These are phyloP conservation scores for Drosophila baimaii DNA, from an alignment of 1,140 invertebrate species.

Conservation along the genomic window DNA sequence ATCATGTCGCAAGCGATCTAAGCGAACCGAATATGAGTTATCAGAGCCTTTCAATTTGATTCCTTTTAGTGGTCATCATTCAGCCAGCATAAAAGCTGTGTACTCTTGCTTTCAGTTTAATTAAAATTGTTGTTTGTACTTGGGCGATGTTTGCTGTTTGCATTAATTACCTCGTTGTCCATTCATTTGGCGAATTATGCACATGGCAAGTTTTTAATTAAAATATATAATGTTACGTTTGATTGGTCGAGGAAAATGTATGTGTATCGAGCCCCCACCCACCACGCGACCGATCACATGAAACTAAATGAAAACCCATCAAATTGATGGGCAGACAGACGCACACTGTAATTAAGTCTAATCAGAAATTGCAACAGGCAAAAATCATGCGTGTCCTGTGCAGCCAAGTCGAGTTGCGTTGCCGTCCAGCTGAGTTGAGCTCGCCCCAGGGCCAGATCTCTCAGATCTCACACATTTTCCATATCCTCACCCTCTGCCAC, in stretches of 20 bases:
- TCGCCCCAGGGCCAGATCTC: constrained; percentile 46
- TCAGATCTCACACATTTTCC: constrained; percentile 33
- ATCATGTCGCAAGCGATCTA: background rate
- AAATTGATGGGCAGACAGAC: constrained; percentile 70
- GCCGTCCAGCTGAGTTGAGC: constrained; percentile 21
- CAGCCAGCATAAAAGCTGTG: background rate
- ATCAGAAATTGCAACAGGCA: constrained; percentile 82
- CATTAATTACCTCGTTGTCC: constrained; percentile 77
- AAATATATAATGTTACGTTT: constrained; percentile 79
- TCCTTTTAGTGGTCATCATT: constrained; percentile 16
- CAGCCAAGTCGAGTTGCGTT: constrained; percentile 45
- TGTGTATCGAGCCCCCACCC: constrained; percentile 1
- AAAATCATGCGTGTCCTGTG: constrained; percentile 77
- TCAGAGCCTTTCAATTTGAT: constrained; percentile 11
- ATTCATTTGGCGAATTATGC: constrained; percentile 80
- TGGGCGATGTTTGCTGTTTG: constrained; percentile 56
- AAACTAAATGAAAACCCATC: constrained; percentile 71
- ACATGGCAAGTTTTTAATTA: constrained; percentile 81
- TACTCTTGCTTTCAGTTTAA: constrained; percentile 77
- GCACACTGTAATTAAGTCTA: constrained; percentile 82
- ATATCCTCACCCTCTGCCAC: background rate
- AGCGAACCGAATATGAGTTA: background rate
- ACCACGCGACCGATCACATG: background rate
- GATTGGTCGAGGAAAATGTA: constrained; percentile 54
- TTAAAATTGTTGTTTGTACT: constrained; percentile 68